Conservation (phyloP, 2,113 vertebrate species). For the Progne subis region DNA sequence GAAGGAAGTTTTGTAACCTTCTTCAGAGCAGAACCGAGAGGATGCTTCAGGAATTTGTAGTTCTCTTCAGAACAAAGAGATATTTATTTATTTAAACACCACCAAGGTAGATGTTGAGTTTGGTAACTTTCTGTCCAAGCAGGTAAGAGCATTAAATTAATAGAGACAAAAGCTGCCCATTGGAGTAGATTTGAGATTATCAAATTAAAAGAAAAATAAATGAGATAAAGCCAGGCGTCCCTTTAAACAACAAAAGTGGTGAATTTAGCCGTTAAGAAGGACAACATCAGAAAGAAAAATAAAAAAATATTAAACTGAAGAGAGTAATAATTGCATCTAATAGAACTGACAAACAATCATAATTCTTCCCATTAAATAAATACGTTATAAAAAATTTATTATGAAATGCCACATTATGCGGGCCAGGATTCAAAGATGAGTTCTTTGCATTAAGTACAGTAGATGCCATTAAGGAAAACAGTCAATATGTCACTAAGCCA, state of each 20-base stretch:
- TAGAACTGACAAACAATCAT: slow-evolving; percentile 86
- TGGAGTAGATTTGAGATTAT: neutral
- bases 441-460: slow-evolving; percentile 97
- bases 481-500: slow-evolving; percentile 99
- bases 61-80: neutral
- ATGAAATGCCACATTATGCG: slow-evolving; percentile 95
- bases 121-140: neutral
- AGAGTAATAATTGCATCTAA: slow-evolving; percentile 91
- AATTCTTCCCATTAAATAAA: slow-evolving; percentile 99
- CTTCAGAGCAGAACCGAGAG: neutral
- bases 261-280: slow-evolving; percentile 52
- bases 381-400: slow-evolving; percentile 96
- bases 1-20: neutral
- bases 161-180: neutral
- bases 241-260: neutral
- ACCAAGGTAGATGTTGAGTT: neutral
- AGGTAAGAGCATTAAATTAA: neutral
- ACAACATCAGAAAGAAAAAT: slow-evolving; percentile 71
- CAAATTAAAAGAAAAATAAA: slow-evolving; percentile 12
- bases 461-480: slow-evolving; percentile 94
- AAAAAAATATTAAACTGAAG: slow-evolving; percentile 62
- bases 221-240: neutral
- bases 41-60: neutral
- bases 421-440: slow-evolving; percentile 92
- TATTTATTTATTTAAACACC: neutral